These are phyloP conservation scores for Caenorhabditis plicata DNA, from an alignment of 2,888 invertebrate genomes.

Conservation along the genomic window DNA sequence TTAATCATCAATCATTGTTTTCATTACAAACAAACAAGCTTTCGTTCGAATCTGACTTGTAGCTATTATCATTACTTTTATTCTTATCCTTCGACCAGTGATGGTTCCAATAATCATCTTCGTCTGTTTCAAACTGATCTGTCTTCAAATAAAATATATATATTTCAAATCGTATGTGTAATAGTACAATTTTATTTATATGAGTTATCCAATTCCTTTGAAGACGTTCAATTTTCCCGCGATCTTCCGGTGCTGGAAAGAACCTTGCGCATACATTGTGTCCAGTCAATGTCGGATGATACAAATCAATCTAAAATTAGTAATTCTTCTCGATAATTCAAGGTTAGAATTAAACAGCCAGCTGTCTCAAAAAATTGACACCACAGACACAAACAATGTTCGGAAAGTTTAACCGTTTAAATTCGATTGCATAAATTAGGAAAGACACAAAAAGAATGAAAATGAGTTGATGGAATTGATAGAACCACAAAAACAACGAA, in stretches of 20 bases:
- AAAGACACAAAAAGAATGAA: no score
- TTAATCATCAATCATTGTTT: neutral
- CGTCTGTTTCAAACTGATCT: neutral
- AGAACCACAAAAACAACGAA: no score
- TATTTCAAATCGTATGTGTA: no score
- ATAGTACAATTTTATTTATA: conserved; percentile 19
- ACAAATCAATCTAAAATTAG: conserved; percentile 14
- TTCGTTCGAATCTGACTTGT: no score
- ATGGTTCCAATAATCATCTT: conserved; percentile 4
- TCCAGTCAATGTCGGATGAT: conserved; percentile 21
- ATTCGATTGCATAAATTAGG: no score
- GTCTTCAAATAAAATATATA: neutral
- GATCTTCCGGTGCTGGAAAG: conserved; percentile 12
- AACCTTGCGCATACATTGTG: conserved; percentile 18
- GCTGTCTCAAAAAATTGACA: neutral
- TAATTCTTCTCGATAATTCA: neutral
- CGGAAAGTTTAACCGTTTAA: no score
- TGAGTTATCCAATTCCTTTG: conserved; percentile 25
- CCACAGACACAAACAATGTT: no score
- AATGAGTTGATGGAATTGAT: no score
- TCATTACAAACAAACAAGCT: no score
- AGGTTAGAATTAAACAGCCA: neutral
- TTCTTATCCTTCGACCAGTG: neutral
- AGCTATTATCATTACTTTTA: neutral
- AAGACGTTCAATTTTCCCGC: conserved; percentile 10